Evolutionary conservation across 2,797 vertebrate species (phyloP), one percentile per base, ranked within the genome.

Genomic region (Falco rusticolus): DNA sequence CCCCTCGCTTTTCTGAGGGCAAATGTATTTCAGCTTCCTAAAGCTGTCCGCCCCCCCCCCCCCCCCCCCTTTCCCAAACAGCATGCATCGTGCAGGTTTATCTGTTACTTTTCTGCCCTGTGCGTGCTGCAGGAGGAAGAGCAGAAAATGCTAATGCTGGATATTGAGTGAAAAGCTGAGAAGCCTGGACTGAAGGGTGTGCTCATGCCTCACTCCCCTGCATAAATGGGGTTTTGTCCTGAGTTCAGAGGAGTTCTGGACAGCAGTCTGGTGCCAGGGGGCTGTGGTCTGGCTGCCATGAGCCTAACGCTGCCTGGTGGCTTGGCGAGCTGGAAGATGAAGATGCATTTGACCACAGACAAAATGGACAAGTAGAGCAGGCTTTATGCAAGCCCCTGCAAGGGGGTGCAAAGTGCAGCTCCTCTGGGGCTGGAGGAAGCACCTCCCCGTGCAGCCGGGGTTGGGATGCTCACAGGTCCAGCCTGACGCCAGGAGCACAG

Each of bases 221-320:
- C 11, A 9, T 8, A 10, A 28, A 10, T 2, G 25, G 20, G n/a
- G 29, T 5, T 16, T 24, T 45, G 25, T n/a, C 37, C 37, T 3
- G 3, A 0, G 0, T 11, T 11, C 14, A 2, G 43, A 45, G 56
- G 66, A 34, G 39, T 3, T 48, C 22, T 3, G 61, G 61, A 5
- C 25, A 16, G 6, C 53, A 8, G 39, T 15, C 16, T 9, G 1
- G 51, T 1, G 0, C 39, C n/a, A 4, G 19, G 7, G 22, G 13
- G 29, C 10, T 1, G 0, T 2, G 16, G 15, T 59, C 16, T 50
- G 20, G 21, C 57, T n/a, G 5, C 2, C 9, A 0, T 2, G 13
- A n/a, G 28, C 13, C 72, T 4, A 11, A 1, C 4, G 33, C 31
- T 65, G 41, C 41, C 39, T 8, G n/a, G 7, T 12, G 31, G 10